Conservation (phyloP, 2,888 invertebrate genomes). For the Nomada fucata region DNA sequence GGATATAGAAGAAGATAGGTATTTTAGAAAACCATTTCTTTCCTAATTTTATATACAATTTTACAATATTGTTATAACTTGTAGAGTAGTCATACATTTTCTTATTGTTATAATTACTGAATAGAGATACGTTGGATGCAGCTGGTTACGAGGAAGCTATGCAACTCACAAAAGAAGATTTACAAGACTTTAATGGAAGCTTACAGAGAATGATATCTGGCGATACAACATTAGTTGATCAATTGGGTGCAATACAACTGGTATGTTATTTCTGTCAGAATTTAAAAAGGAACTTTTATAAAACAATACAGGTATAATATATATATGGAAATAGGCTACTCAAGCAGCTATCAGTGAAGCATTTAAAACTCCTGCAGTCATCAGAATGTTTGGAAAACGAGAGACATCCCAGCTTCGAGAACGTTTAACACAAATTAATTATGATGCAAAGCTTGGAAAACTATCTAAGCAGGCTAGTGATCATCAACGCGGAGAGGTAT, state of each 20-base stretch:
- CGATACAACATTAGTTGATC: slow-evolving; percentile 88
- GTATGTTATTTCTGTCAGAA: slow-evolving; percentile 80
- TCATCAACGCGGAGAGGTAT: slow-evolving; percentile 85
- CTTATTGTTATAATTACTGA: slow-evolving; percentile 4
- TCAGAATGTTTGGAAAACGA: slow-evolving; percentile 89
- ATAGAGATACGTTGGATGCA: slow-evolving; percentile 87
- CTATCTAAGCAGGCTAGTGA: slow-evolving; percentile 84
- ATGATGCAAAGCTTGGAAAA: slow-evolving; percentile 88
- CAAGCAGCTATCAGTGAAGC: slow-evolving; percentile 90
- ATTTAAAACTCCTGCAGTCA: slow-evolving; percentile 91
- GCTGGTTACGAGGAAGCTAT: slow-evolving; percentile 89
- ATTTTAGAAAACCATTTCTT: neutral
- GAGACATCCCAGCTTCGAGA: slow-evolving; percentile 88
- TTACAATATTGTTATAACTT: neutral
- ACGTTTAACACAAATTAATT: slow-evolving; percentile 86
- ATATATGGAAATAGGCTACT: slow-evolving; percentile 85
- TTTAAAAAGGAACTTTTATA: neutral
- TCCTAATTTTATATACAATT: neutral
- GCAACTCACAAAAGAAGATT: slow-evolving; percentile 89
- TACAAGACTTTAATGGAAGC: slow-evolving; percentile 88
- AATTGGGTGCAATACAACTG: slow-evolving; percentile 88
- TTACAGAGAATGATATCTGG: slow-evolving; percentile 88
- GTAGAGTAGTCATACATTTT: neutral
- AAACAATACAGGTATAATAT: neutral
- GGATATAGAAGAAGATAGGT: slow-evolving; percentile 90